phyloP scores from a whole-genome alignment of 2,888 invertebrate species.

The Spialia ferax region DNA sequence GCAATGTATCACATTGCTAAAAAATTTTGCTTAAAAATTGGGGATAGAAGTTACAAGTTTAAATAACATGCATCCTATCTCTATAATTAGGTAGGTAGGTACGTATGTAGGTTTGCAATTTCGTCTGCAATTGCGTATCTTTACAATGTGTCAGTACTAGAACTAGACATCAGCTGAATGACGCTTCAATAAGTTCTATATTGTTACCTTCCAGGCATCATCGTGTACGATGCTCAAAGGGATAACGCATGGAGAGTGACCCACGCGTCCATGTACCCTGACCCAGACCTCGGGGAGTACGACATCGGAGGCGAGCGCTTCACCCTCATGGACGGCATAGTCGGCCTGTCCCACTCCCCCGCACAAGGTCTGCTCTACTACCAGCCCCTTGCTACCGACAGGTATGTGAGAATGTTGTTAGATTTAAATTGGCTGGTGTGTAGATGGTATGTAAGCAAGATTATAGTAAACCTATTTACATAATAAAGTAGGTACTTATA shows the following conservation, averaged over 20 bases:
- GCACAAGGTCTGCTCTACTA: constrained; percentile 88
- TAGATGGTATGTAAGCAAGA: too few species aligned
- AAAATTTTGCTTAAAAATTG: too few species aligned
- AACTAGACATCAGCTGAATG: not conserved
- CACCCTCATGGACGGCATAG: constrained; percentile 91
- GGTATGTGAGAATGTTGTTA: constrained; percentile 63
- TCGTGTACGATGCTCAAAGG: constrained; percentile 89
- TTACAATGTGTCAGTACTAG: not conserved
- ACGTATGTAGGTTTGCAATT: too few species aligned
- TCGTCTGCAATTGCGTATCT: too few species aligned
- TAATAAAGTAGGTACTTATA: too few species aligned
- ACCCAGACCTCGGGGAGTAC: constrained; percentile 92
- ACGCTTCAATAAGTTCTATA: not conserved
- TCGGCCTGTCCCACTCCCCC: constrained; percentile 90
- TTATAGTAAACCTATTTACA: too few species aligned
- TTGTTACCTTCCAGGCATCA: constrained; percentile 68
- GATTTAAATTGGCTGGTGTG: too few species aligned
- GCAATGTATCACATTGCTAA: too few species aligned
- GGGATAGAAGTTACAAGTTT: too few species aligned
- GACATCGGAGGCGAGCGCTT: constrained; percentile 90
- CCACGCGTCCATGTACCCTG: constrained; percentile 95
- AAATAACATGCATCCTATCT: too few species aligned
- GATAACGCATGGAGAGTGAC: constrained; percentile 93
- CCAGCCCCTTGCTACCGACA: constrained; percentile 91
- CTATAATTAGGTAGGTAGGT: too few species aligned